A percentile compares a stretch with the other conserved stretches of the same genome.
These are phyloP conservation scores for Oreochromis mossambicus DNA, from an alignment of 2,797 vertebrate species.

Conservation along the genomic window DNA sequence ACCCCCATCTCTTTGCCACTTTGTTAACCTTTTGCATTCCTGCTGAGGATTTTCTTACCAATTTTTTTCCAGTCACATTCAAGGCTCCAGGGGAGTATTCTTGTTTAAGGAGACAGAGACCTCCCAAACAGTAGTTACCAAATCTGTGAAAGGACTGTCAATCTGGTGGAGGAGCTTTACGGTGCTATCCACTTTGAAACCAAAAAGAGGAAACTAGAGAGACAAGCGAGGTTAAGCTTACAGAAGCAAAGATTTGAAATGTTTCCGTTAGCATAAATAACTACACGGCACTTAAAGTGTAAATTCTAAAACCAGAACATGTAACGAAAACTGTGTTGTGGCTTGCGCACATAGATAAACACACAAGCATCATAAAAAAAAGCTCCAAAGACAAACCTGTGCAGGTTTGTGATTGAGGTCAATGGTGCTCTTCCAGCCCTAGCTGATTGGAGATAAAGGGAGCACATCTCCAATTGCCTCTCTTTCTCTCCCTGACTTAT, in stretches of 20 bases:
- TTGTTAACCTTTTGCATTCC: conserved; percentile 21
- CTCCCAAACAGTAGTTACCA: not conserved
- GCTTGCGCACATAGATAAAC: not conserved
- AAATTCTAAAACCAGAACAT: not conserved
- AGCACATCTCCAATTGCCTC: not conserved
- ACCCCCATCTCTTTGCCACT: not conserved
- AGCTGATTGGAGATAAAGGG: conserved; percentile 19
- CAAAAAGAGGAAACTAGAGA: not conserved
- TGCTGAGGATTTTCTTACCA: not conserved
- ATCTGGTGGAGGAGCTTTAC: not conserved
- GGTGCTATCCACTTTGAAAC: not conserved
- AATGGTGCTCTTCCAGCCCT: not conserved
- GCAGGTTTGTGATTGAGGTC: conserved; percentile 17
- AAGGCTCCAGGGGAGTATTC: not conserved
- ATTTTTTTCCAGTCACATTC: not conserved
- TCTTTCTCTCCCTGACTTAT: conserved; percentile 7
- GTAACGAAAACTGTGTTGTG: not conserved
- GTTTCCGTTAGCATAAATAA: not conserved
- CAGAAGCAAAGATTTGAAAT: not conserved
- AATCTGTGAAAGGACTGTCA: not conserved
- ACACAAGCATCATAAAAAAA: not conserved
- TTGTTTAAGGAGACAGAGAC: not conserved
- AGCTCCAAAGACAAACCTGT: conserved; percentile 1
- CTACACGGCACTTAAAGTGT: not conserved
- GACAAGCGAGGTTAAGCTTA: not conserved